Conservation (phyloP, 1,140 invertebrate species). For the Drosophila melanogaster region DNA sequence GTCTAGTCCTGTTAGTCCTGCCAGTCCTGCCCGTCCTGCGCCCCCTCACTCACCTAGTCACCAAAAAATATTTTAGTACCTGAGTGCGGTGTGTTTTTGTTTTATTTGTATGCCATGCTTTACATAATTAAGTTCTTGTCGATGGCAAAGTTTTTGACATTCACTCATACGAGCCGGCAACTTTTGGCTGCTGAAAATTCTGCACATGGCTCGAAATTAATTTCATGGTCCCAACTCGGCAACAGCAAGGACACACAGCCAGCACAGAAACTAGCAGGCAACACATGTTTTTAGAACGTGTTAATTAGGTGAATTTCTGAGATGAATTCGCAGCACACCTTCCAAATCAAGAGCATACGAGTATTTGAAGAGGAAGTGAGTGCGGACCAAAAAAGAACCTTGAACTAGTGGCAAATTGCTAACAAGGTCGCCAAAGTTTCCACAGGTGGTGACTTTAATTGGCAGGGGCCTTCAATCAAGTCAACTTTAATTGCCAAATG, state of each 20-base stretch:
- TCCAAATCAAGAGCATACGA: conserved; percentile 19
- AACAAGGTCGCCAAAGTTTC: conserved; percentile 20
- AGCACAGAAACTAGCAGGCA: not conserved
- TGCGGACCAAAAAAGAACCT: conserved; percentile 14
- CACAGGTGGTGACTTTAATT: conserved; percentile 15
- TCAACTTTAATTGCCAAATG: not conserved
- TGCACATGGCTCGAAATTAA: conserved; percentile 42
- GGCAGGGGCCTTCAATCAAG: not conserved
- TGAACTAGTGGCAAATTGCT: conserved; percentile 28
- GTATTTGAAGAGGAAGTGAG: conserved; percentile 11
- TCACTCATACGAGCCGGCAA: conserved; percentile 17
- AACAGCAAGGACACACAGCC: conserved; percentile 30
- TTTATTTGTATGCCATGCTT: conserved; percentile 37
- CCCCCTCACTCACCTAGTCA: not conserved
- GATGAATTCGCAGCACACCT: conserved; percentile 37
- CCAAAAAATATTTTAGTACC: not conserved
- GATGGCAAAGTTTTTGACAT: conserved; percentile 41
- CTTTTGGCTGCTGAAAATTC: conserved; percentile 32
- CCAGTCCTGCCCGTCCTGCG: too few species aligned
- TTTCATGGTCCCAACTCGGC: conserved; percentile 20
- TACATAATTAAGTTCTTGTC: conserved; percentile 53
- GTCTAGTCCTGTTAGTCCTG: not conserved
- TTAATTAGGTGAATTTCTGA: conserved; percentile 50
- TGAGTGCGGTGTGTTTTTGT: conserved; percentile 1
- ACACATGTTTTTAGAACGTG: conserved; percentile 49